Evolutionary conservation across 2,113 vertebrate genomes (phyloP).

Genomic region (Psophia crepitans): DNA sequence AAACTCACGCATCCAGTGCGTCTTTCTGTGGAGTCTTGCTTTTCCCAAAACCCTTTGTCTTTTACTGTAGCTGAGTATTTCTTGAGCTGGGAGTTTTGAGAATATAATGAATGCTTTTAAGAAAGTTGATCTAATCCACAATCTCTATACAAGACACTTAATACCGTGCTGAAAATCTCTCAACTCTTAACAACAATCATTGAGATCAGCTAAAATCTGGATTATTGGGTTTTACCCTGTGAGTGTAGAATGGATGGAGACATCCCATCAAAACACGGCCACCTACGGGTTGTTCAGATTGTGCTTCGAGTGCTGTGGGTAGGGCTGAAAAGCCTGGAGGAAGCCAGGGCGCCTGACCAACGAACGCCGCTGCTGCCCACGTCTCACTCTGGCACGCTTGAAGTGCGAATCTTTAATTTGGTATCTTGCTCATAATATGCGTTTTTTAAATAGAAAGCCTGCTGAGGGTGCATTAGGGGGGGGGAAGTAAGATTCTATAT

Average conservation of each 20-base stretch:
- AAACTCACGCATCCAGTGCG: rapidly evolving
- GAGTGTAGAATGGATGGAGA: not conserved
- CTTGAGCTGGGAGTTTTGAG: not conserved
- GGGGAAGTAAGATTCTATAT: not conserved
- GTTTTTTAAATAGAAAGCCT: not conserved
- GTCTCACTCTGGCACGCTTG: not conserved
- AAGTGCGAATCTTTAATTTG: not conserved
- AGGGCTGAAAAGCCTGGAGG: not conserved
- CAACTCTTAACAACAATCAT: rapidly evolving
- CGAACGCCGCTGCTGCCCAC: not conserved
- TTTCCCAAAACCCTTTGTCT: not conserved
- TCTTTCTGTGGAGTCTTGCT: not conserved
- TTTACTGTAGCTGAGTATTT: not conserved
- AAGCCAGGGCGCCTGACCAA: not conserved
- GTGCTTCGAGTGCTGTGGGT: not conserved
- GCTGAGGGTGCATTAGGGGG: not conserved
- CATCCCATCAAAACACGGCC: rapidly evolving
- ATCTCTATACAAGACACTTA: not conserved
- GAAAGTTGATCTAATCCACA: not conserved
- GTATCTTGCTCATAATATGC: not conserved
- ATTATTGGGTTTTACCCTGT: not conserved
- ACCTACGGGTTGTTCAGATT: not conserved
- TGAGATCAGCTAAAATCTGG: not conserved
- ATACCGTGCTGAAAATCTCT: not conserved
- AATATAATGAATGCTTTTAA: not conserved